Evolutionary conservation across 2,797 vertebrate species (phyloP).

Genomic region (Anguilla marmorata): DNA sequence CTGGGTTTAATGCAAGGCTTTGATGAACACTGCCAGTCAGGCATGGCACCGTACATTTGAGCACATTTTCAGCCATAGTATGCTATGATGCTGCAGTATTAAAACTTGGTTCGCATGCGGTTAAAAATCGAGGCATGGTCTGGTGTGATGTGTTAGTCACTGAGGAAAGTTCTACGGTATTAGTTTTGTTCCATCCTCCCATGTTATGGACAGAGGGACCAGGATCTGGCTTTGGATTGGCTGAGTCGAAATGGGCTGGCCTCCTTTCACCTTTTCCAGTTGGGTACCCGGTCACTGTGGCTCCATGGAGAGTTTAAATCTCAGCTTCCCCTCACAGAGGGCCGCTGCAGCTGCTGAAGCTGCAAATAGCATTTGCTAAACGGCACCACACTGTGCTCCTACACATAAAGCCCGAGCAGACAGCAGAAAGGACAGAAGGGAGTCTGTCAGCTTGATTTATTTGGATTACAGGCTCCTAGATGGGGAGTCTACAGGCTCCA

Average conservation of each 20-base stretch:
- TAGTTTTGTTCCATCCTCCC: neutral
- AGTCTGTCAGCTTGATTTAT: constrained; percentile 19
- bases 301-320: neutral
- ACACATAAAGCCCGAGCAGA: neutral
- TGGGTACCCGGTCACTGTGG: neutral
- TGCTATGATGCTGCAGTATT: neutral
- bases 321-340: neutral
- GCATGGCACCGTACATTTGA: too few relatives aligned
- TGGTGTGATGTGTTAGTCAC: neutral
- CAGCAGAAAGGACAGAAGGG: neutral
- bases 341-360: neutral
- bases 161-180: neutral
- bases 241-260: neutral
- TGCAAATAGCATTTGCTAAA: neutral
- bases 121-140: neutral
- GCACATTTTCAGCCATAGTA: neutral
- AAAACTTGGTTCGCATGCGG: neutral
- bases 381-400: neutral
- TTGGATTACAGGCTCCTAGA: neutral
- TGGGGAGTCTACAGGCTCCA: neutral
- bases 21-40: neutral
- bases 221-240: neutral
- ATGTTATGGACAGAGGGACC: neutral
- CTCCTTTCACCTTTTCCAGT: neutral
- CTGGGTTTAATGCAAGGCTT: neutral